Percentiles rank a stretch among this genome's conserved stretches.
Conservation (phyloP, 2,797 vertebrate genomes). For the Halcyon leucocephala region DNA sequence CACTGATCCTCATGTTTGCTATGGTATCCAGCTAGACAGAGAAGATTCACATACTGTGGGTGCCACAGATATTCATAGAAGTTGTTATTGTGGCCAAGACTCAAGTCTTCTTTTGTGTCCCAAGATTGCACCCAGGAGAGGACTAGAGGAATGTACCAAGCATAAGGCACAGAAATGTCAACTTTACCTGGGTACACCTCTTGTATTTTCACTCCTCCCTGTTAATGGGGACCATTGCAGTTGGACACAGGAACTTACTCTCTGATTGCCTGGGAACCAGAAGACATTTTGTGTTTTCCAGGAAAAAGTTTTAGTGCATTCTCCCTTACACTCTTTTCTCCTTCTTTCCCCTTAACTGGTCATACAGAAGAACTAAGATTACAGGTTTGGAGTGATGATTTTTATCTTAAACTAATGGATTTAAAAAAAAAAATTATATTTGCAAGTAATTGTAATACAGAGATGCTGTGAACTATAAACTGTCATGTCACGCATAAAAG, state of each 20-base stretch:
- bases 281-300: not conserved
- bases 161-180: not conserved
- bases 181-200: not conserved
- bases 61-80: not conserved
- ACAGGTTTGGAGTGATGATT: not conserved
- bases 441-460: not conserved
- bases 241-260: not conserved
- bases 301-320: not conserved
- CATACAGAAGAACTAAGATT: not conserved
- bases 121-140: accelerated
- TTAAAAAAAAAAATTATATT: not conserved
- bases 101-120: not conserved
- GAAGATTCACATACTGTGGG: not conserved
- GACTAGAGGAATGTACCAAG: not conserved
- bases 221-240: not conserved
- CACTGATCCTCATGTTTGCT: not conserved
- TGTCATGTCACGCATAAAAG: conserved; percentile 12
- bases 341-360: not conserved
- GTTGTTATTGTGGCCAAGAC: not conserved
- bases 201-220: not conserved
- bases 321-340: not conserved
- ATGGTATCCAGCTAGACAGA: not conserved
- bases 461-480: conserved; percentile 20
- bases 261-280: not conserved
- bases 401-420: not conserved